Evolutionary conservation across 2,113 vertebrate genomes (phyloP).

Genomic region (Chascanopsetta lugubris): DNA sequence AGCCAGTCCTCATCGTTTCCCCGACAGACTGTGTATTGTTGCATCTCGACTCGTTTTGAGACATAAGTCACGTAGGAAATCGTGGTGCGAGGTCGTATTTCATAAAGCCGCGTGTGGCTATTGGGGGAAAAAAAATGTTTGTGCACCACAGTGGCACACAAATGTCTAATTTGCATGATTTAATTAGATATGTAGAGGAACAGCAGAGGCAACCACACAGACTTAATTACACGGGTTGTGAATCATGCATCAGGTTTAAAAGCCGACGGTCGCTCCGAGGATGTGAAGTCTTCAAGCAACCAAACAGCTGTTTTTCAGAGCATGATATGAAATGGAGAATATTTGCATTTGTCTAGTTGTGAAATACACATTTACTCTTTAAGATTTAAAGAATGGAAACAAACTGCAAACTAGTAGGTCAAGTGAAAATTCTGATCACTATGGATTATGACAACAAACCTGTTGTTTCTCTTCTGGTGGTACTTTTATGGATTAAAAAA

Average conservation of each 20-base stretch:
- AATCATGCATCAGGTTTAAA: slow-evolving; percentile 28
- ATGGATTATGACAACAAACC: too few species aligned
- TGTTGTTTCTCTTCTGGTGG: too few species aligned
- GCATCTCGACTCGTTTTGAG: not conserved
- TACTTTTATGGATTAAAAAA: too few species aligned
- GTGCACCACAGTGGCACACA: not conserved
- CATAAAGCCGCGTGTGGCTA: slow-evolving; percentile 1
- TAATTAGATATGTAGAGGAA: slow-evolving; percentile 33
- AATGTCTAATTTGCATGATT: slow-evolving; percentile 42
- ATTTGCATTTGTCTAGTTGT: not conserved
- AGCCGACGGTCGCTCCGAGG: not conserved
- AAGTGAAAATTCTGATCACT: too few species aligned
- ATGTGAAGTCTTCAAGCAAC: slow-evolving; percentile 6
- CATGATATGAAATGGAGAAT: not conserved
- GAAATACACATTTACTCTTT: not conserved
- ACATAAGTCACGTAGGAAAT: slow-evolving; percentile 25
- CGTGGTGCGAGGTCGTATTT: slow-evolving; percentile 27
- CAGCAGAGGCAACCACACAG: slow-evolving; percentile 17
- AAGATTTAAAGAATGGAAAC: not conserved
- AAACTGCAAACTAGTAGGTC: too few species aligned
- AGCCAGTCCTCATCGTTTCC: slow-evolving; percentile 7
- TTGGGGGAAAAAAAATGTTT: slow-evolving; percentile 16
- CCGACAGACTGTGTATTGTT: slow-evolving; percentile 6
- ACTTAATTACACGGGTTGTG: slow-evolving; percentile 19
- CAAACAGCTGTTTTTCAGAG: not conserved